phyloP scores from a whole-genome alignment of 2,113 vertebrate genomes.

The Oostethus manadensis region DNA sequence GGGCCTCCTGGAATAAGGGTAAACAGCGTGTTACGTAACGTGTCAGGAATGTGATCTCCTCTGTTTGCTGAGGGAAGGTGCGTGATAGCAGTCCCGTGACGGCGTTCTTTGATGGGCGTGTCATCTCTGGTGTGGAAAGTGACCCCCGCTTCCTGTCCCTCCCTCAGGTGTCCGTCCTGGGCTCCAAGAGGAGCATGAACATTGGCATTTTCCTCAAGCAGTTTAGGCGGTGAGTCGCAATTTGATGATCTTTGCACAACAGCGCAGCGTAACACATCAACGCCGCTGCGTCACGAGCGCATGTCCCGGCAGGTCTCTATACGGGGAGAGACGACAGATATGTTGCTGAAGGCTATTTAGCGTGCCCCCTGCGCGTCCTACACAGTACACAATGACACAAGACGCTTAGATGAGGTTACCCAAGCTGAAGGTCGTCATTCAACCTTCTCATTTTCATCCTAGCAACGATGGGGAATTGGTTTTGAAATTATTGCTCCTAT shows the following conservation, averaged over 20 bases:
- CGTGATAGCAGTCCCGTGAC: conserved; percentile 8
- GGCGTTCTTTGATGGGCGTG: neutral
- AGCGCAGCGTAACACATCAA: neutral
- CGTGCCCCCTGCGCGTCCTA: neutral
- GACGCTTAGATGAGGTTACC: too few relatives aligned
- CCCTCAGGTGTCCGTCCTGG: conserved; percentile 71
- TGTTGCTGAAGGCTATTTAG: conserved; percentile 19
- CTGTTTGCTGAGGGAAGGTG: conserved; percentile 55
- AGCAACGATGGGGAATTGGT: too few relatives aligned
- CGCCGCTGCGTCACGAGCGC: conserved; percentile 14
- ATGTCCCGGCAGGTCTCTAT: conserved; percentile 40
- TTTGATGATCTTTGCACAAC: neutral
- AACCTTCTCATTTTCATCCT: too few relatives aligned
- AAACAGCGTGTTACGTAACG: neutral
- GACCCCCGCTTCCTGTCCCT: conserved; percentile 11
- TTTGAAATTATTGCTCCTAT: too few relatives aligned
- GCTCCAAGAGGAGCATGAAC: conserved; percentile 77
- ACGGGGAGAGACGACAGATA: conserved; percentile 9
- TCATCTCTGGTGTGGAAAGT: conserved; percentile 9
- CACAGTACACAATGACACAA: neutral
- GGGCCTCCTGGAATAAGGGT: neutral
- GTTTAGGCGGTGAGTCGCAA: conserved; percentile 72
- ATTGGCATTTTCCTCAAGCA: conserved; percentile 81
- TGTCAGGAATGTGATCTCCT: conserved; percentile 24
- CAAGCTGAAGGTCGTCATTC: too few relatives aligned